Evolutionary conservation across 2,113 vertebrate species (phyloP).

Genomic region (Perca fluviatilis): DNA sequence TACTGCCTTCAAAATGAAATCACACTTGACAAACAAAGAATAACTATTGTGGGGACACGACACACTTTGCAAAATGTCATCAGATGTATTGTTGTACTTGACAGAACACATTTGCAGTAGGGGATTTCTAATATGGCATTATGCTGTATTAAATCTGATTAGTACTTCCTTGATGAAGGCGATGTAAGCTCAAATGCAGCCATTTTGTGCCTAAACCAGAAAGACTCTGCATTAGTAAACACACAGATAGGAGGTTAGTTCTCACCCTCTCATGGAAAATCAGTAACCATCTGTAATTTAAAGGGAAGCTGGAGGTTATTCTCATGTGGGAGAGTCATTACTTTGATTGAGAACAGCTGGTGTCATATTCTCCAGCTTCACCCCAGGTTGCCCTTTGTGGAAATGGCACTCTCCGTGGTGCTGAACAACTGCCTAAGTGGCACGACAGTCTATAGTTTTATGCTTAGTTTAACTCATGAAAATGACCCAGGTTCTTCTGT

Average conservation of each 20-base stretch:
- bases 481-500: not conserved
- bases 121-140: not conserved
- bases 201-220: not conserved
- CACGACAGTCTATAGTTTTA: not conserved
- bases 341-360: conserved; percentile 64
- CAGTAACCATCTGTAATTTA: conserved; percentile 19
- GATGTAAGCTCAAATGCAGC: not conserved
- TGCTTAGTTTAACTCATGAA: not conserved
- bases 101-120: not conserved
- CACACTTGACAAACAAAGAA: not conserved
- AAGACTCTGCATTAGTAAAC: not conserved
- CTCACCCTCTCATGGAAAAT: not conserved
- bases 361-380: conserved; percentile 25
- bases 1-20: not conserved
- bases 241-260: not conserved
- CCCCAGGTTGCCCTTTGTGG: conserved; percentile 29
- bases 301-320: conserved; percentile 6
- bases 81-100: not conserved
- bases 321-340: conserved; percentile 49
- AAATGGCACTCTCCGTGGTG: conserved; percentile 55
- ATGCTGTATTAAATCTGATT: not conserved
- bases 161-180: not conserved
- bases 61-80: not conserved
- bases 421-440: conserved; percentile 26
- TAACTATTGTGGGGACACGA: not conserved